Conservation (phyloP, 2,888 invertebrate genomes). For the Agrochola lychnidis region DNA sequence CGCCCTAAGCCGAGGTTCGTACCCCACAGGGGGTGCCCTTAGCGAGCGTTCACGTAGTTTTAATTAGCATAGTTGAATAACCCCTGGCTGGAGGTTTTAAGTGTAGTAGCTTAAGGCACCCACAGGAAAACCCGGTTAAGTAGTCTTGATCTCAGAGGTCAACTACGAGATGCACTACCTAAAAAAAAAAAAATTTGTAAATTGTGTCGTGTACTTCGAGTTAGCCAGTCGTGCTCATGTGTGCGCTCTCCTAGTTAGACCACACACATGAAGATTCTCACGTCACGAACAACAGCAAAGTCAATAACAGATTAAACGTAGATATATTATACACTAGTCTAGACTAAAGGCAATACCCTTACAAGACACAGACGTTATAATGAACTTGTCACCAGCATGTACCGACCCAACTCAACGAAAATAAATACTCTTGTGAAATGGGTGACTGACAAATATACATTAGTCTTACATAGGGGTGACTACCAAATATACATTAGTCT, state of each 20-base stretch:
- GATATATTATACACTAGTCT: constrained; percentile 23
- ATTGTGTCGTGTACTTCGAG: background rate
- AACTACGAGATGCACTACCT: too few relatives aligned
- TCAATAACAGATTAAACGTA: constrained; percentile 29
- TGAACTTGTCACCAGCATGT: constrained; percentile 44
- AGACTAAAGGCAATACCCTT: constrained; percentile 34
- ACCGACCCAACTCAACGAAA: constrained; percentile 40
- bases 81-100: too few relatives aligned
- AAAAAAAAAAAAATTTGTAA: too few relatives aligned
- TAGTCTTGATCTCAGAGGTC: too few relatives aligned
- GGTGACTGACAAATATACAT: background rate
- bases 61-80: too few relatives aligned
- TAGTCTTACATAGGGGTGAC: constrained; percentile 2
- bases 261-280: background rate
- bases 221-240: background rate
- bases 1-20: too few relatives aligned
- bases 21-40: too few relatives aligned
- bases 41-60: too few relatives aligned
- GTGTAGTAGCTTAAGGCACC: too few relatives aligned
- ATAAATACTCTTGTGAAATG: constrained; percentile 13
- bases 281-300: background rate
- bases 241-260: background rate
- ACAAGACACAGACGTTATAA: constrained; percentile 25
- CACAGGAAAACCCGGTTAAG: too few relatives aligned
- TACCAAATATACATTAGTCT: too few relatives aligned